A percentile compares a stretch with the other conserved stretches of the same genome.
Conservation (phyloP, 2,113 vertebrate genomes). For the Serinus canaria region DNA sequence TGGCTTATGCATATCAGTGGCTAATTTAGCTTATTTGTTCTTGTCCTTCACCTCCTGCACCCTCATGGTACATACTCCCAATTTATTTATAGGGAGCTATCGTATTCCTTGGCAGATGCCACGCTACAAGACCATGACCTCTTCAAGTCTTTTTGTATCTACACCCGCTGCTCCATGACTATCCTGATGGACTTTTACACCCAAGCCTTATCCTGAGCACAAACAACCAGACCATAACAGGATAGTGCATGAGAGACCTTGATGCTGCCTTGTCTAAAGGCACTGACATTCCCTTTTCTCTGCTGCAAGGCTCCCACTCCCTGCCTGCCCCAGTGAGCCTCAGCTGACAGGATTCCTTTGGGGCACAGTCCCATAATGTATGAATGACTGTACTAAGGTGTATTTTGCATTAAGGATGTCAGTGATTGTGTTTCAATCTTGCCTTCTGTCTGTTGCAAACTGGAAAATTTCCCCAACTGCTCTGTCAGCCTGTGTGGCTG, state of each 20-base stretch:
- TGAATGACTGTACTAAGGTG: not conserved
- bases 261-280: not conserved
- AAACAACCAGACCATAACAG: not conserved
- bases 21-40: not conserved
- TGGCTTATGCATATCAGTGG: not conserved
- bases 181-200: not conserved
- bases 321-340: not conserved
- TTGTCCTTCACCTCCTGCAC: slow-evolving; percentile 20
- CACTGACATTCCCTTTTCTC: not conserved
- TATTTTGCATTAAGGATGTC: not conserved
- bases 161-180: not conserved
- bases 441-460: not conserved
- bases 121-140: not conserved
- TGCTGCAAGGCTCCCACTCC: not conserved
- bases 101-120: not conserved
- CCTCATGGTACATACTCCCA: not conserved
- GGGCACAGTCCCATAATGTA: not conserved
- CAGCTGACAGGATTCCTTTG: not conserved
- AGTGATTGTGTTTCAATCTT: not conserved
- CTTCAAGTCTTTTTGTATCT: not conserved
- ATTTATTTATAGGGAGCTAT: slow-evolving; percentile 53
- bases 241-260: not conserved
- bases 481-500: not conserved
- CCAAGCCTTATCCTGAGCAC: not conserved
- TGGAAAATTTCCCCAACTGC: not conserved